Percentiles rank a stretch among this genome's conserved stretches.
These are phyloP conservation scores for Melanargia galathea DNA, from an alignment of 2,888 invertebrate genomes.

Conservation along the genomic window DNA sequence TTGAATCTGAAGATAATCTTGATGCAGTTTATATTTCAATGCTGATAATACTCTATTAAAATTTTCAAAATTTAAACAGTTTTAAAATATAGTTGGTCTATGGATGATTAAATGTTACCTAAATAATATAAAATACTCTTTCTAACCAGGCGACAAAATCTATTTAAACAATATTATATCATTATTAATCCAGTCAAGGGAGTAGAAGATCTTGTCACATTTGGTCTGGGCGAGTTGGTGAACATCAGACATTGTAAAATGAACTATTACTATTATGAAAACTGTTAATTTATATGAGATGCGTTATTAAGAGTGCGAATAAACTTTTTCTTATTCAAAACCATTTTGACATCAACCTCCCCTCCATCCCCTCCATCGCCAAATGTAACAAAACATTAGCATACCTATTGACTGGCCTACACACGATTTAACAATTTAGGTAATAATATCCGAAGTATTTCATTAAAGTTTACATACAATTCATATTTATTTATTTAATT, in stretches of 20 bases:
- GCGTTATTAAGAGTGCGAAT: slow-evolving; percentile 1
- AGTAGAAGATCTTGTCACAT: slow-evolving; percentile 47
- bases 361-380: no score
- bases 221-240: slow-evolving; percentile 38
- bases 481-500: slow-evolving; percentile 77
- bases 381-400: slow-evolving; percentile 49
- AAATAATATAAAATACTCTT: slow-evolving; percentile 39
- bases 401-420: slow-evolving; percentile 49
- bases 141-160: slow-evolving; percentile 72
- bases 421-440: slow-evolving; percentile 75
- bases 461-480: slow-evolving; percentile 78
- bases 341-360: slow-evolving; percentile 37
- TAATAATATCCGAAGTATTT: slow-evolving; percentile 77
- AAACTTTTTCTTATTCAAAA: slow-evolving; percentile 8
- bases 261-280: slow-evolving; percentile 11
- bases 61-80: slow-evolving; percentile 42
- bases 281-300: slow-evolving; percentile 22
- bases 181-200: slow-evolving; percentile 50
- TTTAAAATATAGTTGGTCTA: slow-evolving; percentile 41
- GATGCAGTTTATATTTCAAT: slow-evolving; percentile 38
- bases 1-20: slow-evolving; percentile 38
- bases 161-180: slow-evolving; percentile 59
- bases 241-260: slow-evolving; percentile 2
- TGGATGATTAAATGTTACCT: slow-evolving; percentile 42
- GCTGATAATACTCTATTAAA: slow-evolving; percentile 40